These are phyloP conservation scores for Illadopsis cleaveri DNA, from an alignment of 2,113 vertebrate species.

Conservation along the genomic window DNA sequence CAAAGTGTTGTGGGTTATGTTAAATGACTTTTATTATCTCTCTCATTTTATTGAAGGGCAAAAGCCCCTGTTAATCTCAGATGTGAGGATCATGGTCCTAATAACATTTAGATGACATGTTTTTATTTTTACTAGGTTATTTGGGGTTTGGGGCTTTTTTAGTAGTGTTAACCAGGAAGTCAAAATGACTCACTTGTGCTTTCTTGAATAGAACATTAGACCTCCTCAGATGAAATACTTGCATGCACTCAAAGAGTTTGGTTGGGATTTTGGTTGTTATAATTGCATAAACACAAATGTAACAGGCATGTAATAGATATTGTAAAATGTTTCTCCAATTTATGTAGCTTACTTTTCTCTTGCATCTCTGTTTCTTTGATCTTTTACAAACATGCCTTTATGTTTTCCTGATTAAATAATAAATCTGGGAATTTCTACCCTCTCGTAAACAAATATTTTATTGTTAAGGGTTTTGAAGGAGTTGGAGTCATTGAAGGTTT, in stretches of 20 bases:
- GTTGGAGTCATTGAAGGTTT: not conserved
- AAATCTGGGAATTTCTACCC: not conserved
- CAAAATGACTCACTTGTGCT: not conserved
- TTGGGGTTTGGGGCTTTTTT: not conserved
- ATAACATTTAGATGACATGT: not conserved
- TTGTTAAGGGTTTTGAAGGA: not conserved
- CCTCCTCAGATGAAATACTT: not conserved
- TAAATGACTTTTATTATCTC: not conserved
- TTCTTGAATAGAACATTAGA: not conserved
- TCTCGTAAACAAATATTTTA: not conserved
- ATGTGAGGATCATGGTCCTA: not conserved
- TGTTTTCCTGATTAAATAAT: slow-evolving; percentile 32
- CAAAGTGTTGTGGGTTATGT: not conserved
- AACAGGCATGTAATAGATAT: not conserved
- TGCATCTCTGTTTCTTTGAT: not conserved
- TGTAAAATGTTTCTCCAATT: slow-evolving; percentile 11
- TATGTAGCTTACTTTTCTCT: not conserved
- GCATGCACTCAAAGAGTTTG: not conserved
- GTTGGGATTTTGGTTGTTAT: not conserved
- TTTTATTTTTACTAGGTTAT: not conserved
- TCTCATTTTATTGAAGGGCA: not conserved
- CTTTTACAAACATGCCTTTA: not conserved
- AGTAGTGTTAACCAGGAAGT: not conserved
- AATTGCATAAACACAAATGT: not conserved
- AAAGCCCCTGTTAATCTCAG: not conserved